Conservation (phyloP, 2,797 vertebrate species). For the Xyrichtys novacula region DNA sequence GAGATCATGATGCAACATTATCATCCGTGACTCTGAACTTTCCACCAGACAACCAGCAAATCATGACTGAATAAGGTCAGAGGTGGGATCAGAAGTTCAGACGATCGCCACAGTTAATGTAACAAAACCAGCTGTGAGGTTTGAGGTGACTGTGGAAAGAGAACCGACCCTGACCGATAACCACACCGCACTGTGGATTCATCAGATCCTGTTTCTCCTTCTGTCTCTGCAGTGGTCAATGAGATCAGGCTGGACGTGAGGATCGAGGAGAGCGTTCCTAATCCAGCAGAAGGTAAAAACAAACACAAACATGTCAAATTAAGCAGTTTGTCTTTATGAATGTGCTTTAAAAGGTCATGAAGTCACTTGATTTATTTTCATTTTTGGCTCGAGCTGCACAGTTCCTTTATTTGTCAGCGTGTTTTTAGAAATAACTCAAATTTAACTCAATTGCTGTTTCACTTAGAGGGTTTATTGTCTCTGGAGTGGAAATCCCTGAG, state of each 20-base stretch:
- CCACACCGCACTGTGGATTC: neutral
- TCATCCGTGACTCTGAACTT: neutral
- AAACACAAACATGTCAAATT: neutral
- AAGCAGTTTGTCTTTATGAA: no score
- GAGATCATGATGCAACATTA: neutral
- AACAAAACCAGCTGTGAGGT: neutral
- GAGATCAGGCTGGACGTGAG: constrained; percentile 81
- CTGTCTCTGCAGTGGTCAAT: constrained; percentile 58
- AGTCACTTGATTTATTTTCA: no score
- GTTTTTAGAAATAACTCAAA: no score
- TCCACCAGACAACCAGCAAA: neutral
- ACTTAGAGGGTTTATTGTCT: no score
- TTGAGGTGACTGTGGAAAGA: neutral
- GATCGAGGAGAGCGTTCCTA: constrained; percentile 76
- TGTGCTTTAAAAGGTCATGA: no score
- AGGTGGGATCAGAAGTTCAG: neutral
- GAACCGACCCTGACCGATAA: neutral
- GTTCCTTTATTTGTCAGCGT: no score
- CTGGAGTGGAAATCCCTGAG: no score
- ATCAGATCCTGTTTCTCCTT: neutral
- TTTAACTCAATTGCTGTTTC: no score
- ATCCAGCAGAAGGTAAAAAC: constrained; percentile 57
- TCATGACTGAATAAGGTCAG: neutral
- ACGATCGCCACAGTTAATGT: neutral
- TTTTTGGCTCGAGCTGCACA: no score